These are phyloP conservation scores for Dasyurus viverrinus DNA, from an alignment of 2,113 vertebrate species.

Conservation along the genomic window DNA sequence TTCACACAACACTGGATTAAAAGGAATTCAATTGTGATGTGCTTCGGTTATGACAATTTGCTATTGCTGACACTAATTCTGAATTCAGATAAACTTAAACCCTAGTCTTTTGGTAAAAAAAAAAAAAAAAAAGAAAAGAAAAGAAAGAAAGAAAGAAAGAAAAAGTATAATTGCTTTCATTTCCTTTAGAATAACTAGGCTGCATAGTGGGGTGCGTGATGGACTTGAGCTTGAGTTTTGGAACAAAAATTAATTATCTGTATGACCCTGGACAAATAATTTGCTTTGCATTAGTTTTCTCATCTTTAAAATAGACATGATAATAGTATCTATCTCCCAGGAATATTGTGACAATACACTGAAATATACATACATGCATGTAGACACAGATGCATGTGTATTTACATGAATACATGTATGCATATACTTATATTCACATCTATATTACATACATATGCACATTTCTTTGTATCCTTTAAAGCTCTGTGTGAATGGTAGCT, in stretches of 20 bases:
- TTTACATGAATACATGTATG: no score
- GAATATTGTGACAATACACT: no score
- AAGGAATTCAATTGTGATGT: background rate
- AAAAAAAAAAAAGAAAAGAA: no score
- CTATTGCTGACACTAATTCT: background rate
- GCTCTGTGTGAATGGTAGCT: no score
- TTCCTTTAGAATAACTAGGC: background rate
- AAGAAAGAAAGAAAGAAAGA: no score
- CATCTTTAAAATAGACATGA: no score
- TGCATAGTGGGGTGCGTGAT: background rate
- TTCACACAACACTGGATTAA: background rate
- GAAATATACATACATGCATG: no score
- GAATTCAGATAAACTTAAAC: slow-evolving; percentile 21
- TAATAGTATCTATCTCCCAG: slow-evolving; percentile 1
- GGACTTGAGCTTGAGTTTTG: background rate
- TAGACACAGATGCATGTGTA: no score
- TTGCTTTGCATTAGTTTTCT: no score
- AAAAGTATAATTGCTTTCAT: background rate
- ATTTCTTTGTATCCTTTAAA: no score
- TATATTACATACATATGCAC: no score
- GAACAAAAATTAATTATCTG: background rate
- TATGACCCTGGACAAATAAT: background rate
- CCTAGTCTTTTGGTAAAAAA: background rate
- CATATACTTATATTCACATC: no score
- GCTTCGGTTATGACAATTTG: background rate